Evolutionary conservation across 2,113 vertebrate genomes (phyloP), one percentile per base, ranked within the genome.

Genomic region (Diphyllodes magnificus): DNA sequence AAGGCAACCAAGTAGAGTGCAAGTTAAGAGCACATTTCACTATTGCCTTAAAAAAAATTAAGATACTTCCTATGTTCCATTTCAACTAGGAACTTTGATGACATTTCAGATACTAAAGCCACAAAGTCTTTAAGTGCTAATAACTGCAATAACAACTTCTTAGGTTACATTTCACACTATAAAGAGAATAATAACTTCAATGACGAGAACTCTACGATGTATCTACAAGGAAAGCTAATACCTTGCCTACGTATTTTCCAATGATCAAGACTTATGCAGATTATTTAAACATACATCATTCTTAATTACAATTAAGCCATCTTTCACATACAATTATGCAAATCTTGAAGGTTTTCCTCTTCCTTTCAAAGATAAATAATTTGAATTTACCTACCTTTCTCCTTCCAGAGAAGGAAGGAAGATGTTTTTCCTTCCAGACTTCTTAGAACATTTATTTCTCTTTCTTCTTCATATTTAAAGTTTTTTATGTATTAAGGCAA

Each of bases 141-240:
- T 7, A 90, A 47, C 10, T 51, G 18, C 17, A 51, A 30, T 23
- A 19, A 56, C 25, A 85, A 22, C 27, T 57, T 82, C 50, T n/a
- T 31, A 16, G 8, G 28, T 49, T 24, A 42, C 8, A 33, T 60
- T 81, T 81, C 49, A 71, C 9, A 27, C 13, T 54, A 27, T 2
- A 66, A 73, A 59, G 11, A 68, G 13, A 75, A 44, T 13, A 50
- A 63, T 71, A 69, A 30, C 12, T 72, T 54, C 31, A 56, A 1
- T 40, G 12, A 35, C 2, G 1, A 64, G 19, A 61, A 66, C 3
- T 4, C 7, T 8, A 56, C 70, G 40, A 77, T 2, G 0, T 14
- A 27, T 10, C 27, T 27, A 20, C 4, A 88, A 66, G 54, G 16
- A 83, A 54, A 39, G 25, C 28, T 35, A 83, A 54, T 9, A 61